Evolutionary conservation across 2,113 vertebrate species (phyloP).

Genomic region (Zapornia atra): DNA sequence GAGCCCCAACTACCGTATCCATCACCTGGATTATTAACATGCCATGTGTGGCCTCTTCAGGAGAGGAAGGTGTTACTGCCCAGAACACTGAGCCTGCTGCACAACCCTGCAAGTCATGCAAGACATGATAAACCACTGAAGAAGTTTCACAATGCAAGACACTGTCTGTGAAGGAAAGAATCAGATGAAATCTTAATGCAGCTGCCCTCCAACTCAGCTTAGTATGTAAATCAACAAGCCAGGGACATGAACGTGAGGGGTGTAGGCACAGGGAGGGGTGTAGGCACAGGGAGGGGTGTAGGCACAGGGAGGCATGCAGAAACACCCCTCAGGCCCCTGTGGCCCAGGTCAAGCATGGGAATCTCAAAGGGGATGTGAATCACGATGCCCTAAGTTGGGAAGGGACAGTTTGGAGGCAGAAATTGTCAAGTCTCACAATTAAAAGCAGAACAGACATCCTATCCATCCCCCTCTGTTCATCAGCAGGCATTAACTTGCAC

Average conservation of each 20-base stretch:
- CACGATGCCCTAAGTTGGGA: rapidly evolving
- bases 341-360: background rate
- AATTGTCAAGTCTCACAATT: background rate
- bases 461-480: background rate
- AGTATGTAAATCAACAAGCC: background rate
- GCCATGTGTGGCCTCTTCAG: background rate
- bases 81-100: background rate
- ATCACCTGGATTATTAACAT: background rate
- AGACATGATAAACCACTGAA: rapidly evolving
- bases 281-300: too few species aligned
- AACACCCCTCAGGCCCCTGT: background rate
- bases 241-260: background rate
- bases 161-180: background rate
- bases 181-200: background rate
- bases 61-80: rapidly evolving
- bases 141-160: background rate
- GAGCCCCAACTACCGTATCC: background rate
- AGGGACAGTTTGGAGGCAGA: background rate
- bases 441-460: background rate
- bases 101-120: background rate
- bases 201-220: background rate
- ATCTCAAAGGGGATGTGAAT: rapidly evolving
- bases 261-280: background rate
- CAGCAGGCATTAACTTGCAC: background rate
- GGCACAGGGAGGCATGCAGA: background rate